Percentiles rank a stretch among this genome's conserved stretches.
Conservation (phyloP, 2,797 vertebrate species). For the Garrulus glandarius region DNA sequence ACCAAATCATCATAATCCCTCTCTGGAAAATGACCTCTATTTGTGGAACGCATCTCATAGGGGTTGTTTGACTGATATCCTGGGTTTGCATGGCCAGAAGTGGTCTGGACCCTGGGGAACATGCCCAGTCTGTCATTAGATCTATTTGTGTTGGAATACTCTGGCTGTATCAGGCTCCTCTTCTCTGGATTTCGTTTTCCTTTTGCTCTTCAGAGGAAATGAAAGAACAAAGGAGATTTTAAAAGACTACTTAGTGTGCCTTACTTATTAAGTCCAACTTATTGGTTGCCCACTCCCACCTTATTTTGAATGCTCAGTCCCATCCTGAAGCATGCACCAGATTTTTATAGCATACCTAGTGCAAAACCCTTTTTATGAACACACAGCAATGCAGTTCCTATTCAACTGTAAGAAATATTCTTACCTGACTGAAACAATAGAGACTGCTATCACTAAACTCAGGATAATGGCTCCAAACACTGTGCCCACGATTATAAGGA, state of each 20-base stretch:
- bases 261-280: neutral
- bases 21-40: neutral
- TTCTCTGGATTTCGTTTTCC: neutral
- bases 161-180: constrained; percentile 37
- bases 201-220: constrained; percentile 56
- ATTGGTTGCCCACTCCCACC: neutral
- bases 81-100: neutral
- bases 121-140: neutral
- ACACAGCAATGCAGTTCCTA: neutral
- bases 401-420: neutral
- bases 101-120: constrained; percentile 66
- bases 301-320: neutral
- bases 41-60: neutral
- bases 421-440: constrained; percentile 46
- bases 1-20: constrained; percentile 56
- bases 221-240: neutral
- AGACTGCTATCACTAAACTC: constrained; percentile 12
- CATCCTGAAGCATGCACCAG: neutral
- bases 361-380: neutral
- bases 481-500: constrained; percentile 70
- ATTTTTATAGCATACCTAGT: neutral
- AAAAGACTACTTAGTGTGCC: neutral
- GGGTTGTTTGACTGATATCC: constrained; percentile 15
- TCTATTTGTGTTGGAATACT: neutral
- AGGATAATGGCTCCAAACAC: constrained; percentile 50